Evolutionary conservation across 53 echinoderm and acorn worm genomes (phyloP).

Genomic region (Paracentrotus lividus): DNA sequence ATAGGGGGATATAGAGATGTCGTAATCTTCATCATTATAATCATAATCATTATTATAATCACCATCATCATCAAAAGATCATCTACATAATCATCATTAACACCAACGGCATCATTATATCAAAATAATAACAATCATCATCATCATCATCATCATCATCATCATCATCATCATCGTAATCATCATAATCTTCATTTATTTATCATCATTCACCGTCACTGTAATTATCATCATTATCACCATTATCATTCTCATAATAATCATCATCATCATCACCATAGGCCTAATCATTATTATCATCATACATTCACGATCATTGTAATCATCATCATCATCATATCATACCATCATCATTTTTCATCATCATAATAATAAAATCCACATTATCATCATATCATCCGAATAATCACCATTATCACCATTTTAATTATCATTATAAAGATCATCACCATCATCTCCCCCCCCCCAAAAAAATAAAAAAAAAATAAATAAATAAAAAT

Average conservation of each 20-base stretch:
- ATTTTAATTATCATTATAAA: too few species aligned
- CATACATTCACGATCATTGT: not conserved
- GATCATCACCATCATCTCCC: too few species aligned
- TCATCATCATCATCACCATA: not conserved
- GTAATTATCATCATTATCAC: not conserved
- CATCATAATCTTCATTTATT: not conserved
- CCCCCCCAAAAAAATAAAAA: too few species aligned
- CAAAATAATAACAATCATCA: not conserved
- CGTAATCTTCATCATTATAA: not conserved
- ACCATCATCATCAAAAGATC: not conserved
- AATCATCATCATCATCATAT: too few species aligned
- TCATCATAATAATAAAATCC: too few species aligned
- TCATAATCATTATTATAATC: constrained; percentile 15
- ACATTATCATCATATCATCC: too few species aligned
- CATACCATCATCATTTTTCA: too few species aligned
- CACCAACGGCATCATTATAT: not conserved
- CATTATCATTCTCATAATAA: not conserved
- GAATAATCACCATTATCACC: too few species aligned
- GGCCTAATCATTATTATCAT: not conserved
- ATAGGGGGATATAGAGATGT: not conserved
- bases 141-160: not conserved
- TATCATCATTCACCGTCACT: not conserved
- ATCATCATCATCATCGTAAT: constrained; percentile 24
- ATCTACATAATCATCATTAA: not conserved
- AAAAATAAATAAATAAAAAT: too few species aligned